Evolutionary conservation across 1,140 invertebrate genomes (phyloP).

Genomic region (Pectinophora gossypiella): DNA sequence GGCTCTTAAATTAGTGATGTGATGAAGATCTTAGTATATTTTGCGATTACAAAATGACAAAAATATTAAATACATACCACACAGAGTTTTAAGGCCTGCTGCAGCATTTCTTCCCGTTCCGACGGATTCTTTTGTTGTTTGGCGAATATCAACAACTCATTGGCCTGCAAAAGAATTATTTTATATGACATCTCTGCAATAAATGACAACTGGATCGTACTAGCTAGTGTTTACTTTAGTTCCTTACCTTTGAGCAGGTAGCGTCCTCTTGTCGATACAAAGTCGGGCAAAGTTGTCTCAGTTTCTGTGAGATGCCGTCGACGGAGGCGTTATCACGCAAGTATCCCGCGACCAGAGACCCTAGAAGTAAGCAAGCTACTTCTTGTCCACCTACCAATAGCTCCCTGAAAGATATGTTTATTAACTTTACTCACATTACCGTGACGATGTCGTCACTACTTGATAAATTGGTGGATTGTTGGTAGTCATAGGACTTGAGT

Average conservation of each 20-base stretch:
- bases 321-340: conserved; percentile 96
- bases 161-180: conserved; percentile 85
- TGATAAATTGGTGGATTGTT: no score
- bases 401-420: conserved; percentile 81
- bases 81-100: conserved; percentile 89
- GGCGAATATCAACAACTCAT: conserved; percentile 90
- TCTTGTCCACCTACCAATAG: conserved; percentile 90
- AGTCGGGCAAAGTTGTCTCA: conserved; percentile 95
- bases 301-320: conserved; percentile 89
- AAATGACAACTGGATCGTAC: no score
- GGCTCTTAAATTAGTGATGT: no score
- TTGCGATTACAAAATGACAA: no score
- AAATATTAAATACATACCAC: conserved; percentile 79
- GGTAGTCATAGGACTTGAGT: no score
- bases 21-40: no score
- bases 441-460: no score
- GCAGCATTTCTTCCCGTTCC: conserved; percentile 81
- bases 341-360: conserved; percentile 89
- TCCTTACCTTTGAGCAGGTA: conserved; percentile 90
- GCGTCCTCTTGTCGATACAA: conserved; percentile 97
- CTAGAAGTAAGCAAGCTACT: conserved; percentile 84
- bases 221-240: no score
- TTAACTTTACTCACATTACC: no score
- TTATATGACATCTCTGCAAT: no score
- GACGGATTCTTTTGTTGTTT: conserved; percentile 83